phyloP scores from a whole-genome alignment of 2,797 vertebrate species.

The Gallinago nigripennis region DNA sequence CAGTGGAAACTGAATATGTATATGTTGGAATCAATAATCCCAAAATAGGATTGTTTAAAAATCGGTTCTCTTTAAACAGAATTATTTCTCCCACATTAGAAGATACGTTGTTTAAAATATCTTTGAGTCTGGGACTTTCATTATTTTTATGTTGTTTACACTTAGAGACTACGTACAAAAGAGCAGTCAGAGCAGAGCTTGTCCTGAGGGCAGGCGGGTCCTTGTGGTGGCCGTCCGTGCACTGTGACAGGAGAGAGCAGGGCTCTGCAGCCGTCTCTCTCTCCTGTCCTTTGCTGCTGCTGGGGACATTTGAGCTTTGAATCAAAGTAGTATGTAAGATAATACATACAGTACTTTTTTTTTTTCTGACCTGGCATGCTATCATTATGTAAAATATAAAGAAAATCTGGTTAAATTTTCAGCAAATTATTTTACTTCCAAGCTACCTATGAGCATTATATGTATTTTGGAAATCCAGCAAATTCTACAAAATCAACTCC shows the following conservation, averaged over 20 bases:
- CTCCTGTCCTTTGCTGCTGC: neutral
- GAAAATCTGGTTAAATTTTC: neutral
- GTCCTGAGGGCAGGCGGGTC: neutral
- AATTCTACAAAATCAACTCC: neutral
- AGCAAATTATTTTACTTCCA: neutral
- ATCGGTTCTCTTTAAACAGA: neutral
- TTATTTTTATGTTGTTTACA: neutral
- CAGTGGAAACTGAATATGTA: neutral
- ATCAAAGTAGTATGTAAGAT: neutral
- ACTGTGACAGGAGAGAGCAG: neutral
- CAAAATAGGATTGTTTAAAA: neutral
- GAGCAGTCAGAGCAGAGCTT: neutral
- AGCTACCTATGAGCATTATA: rapidly evolving
- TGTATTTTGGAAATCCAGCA: neutral
- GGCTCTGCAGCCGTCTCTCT: neutral
- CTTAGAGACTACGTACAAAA: neutral
- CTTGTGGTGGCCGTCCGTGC: neutral
- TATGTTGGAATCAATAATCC: neutral
- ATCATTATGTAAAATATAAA: neutral
- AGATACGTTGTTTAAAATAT: neutral
- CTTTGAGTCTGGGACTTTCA: neutral
- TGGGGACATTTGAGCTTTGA: neutral
- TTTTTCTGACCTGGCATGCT: neutral
- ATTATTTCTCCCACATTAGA: neutral
- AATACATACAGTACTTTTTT: rapidly evolving